Conservation (phyloP, 2,113 vertebrate species). For the Saguinus imperator region DNA sequence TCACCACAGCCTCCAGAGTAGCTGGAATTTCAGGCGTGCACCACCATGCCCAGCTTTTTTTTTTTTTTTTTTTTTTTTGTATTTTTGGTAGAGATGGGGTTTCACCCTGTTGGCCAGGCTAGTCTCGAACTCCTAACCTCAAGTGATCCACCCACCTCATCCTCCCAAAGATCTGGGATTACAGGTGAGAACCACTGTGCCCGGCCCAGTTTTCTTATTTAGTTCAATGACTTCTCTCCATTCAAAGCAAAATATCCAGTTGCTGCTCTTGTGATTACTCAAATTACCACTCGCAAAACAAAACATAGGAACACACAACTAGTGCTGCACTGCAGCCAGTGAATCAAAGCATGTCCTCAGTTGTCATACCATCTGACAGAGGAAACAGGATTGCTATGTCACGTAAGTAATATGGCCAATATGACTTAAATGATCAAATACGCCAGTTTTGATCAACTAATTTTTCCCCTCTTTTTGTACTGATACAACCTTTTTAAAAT, state of each 20-base stretch:
- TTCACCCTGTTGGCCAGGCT: not conserved
- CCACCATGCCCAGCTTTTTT: not conserved
- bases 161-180: not conserved
- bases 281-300: not conserved
- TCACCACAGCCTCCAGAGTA: not conserved
- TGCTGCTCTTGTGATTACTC: not conserved
- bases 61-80: not conserved
- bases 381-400: not conserved
- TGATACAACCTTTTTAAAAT: not conserved
- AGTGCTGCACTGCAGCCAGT: not conserved
- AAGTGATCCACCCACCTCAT: not conserved
- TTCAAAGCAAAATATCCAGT: not conserved
- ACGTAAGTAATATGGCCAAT: not conserved
- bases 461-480: not conserved
- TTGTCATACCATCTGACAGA: not conserved
- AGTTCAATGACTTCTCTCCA: constrained; percentile 3
- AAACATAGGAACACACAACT: not conserved
- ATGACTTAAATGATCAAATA: not conserved
- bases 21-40: not conserved
- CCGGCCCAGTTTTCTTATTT: not conserved
- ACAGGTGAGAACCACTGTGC: not conserved
- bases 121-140: not conserved
- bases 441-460: not conserved
- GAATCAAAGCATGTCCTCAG: not conserved
- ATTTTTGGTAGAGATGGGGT: not conserved